Evolutionary conservation across 2,113 vertebrate species (phyloP), one percentile per base, ranked within the genome.

Genomic region (Psittacus erithacus): DNA sequence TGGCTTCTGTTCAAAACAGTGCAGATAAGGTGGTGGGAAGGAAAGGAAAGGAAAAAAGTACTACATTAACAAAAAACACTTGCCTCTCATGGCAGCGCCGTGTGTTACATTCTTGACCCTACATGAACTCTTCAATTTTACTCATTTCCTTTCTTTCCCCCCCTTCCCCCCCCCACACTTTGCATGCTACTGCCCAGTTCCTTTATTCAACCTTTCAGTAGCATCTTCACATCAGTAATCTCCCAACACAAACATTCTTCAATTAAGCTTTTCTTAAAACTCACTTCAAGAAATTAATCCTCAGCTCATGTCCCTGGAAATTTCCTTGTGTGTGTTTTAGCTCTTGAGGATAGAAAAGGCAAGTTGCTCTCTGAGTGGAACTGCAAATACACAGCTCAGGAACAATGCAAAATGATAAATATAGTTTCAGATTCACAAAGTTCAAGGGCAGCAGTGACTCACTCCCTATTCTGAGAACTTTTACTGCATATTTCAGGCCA

Each of bases 341-440:
- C 47, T 93, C 16, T 1, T 31, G 14, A n/a, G 63, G 67, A 70
- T 67, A 94, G 76, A 95, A 86, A 79, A 95, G 29, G 27, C 83
- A 67, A 92, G 71, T 88, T 68, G 43, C 28, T 78, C 69, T 78
- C 11, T 38, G 10, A 29, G 22, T 38, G 41, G 49, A 71, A 68
- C 64, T 86, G 25, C 65, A 86, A 65, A 82, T 24, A 41, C 68
- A 31, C 64, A 84, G 63, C 57, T 88, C 38, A 24, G 77, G 86
- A 96, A 92, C 92, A 96, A 96, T 93, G 88, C 52, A 75, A 82
- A 95, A 88, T 92, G 46, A 69, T 84, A 96, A 95, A 94, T 96
- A 88, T 82, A 90, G 92, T 94, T 96, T 88, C 90, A 84, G 86
- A 84, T 94, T 71, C 90, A 84, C 65, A 22, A 55, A 90, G 95